Evolutionary conservation across 2,888 invertebrate species (phyloP).

Genomic region (Ormyrus pomaceus): DNA sequence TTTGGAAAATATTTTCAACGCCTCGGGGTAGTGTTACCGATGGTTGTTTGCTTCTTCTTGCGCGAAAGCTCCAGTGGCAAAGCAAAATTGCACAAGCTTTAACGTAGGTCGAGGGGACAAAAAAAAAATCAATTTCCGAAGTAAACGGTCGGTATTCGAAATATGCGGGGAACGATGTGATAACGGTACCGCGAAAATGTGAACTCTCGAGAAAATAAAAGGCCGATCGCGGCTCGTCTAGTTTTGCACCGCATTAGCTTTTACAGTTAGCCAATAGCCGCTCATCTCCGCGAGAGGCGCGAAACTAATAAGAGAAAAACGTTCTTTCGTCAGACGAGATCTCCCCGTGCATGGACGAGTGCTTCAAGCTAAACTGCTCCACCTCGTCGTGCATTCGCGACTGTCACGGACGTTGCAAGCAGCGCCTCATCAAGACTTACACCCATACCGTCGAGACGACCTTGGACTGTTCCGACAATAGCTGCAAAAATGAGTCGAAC

Average conservation of each 20-base stretch:
- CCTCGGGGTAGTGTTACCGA: too few species aligned
- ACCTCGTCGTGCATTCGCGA: constrained; percentile 63
- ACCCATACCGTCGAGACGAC: constrained; percentile 64
- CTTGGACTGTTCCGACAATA: constrained; percentile 60
- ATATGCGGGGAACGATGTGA: too few species aligned
- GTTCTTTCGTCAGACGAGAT: constrained; percentile 21
- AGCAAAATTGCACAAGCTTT: too few species aligned
- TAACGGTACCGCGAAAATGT: too few species aligned
- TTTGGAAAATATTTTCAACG: too few species aligned
- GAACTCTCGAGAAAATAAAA: too few species aligned
- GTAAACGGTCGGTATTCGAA: too few species aligned
- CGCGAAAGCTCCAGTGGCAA: too few species aligned
- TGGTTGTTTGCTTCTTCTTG: too few species aligned
- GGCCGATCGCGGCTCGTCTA: background rate
- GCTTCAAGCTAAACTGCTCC: constrained; percentile 61
- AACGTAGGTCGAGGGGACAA: too few species aligned
- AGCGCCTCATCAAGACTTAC: constrained; percentile 64
- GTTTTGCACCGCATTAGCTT: constrained; percentile 7
- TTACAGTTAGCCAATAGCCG: constrained; percentile 21
- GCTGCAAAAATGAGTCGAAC: constrained; percentile 52
- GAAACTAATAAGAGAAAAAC: background rate
- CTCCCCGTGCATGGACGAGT: constrained; percentile 61
- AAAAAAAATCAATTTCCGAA: too few species aligned
- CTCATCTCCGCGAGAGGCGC: background rate
- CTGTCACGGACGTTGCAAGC: constrained; percentile 66